Conservation (phyloP, 2,888 invertebrate genomes). For the Glaucopsyche alexis region DNA sequence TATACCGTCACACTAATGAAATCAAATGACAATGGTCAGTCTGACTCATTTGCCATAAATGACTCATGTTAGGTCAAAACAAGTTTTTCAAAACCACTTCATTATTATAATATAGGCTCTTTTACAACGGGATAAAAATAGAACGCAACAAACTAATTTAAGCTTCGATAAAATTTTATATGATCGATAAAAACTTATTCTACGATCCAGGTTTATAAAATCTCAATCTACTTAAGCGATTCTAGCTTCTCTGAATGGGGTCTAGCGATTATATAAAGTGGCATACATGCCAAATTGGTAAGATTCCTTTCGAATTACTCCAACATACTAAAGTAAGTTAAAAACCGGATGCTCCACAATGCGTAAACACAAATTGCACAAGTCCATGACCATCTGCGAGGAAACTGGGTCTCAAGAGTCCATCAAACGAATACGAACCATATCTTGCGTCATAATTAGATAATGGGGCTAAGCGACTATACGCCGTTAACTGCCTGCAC, state of each 20-base stretch:
- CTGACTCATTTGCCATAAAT: constrained; percentile 16
- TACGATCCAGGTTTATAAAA: not conserved
- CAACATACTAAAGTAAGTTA: constrained; percentile 15
- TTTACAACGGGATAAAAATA: not conserved
- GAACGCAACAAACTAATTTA: not conserved
- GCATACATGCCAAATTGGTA: not conserved
- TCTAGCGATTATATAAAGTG: not conserved
- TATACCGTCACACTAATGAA: not conserved
- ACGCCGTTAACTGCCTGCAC: constrained; percentile 44
- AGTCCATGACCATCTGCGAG: constrained; percentile 51
- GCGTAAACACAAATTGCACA: constrained; percentile 55
- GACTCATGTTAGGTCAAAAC: constrained; percentile 22
- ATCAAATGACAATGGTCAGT: constrained; percentile 6
- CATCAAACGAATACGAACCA: constrained; percentile 55
- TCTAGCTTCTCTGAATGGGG: not conserved
- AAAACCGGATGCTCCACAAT: constrained; percentile 51
- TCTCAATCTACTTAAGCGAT: not conserved
- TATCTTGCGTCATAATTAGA: constrained; percentile 63
- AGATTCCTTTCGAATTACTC: not conserved
- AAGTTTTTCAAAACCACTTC: not conserved
- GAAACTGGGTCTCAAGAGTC: constrained; percentile 53
- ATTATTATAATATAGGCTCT: not conserved
- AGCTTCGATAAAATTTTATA: not conserved
- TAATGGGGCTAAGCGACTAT: constrained; percentile 50
- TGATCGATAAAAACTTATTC: not conserved